Evolutionary conservation across 2,797 vertebrate genomes (phyloP), one percentile per base, ranked within the genome.

Genomic region (Sebastes miniatus): DNA sequence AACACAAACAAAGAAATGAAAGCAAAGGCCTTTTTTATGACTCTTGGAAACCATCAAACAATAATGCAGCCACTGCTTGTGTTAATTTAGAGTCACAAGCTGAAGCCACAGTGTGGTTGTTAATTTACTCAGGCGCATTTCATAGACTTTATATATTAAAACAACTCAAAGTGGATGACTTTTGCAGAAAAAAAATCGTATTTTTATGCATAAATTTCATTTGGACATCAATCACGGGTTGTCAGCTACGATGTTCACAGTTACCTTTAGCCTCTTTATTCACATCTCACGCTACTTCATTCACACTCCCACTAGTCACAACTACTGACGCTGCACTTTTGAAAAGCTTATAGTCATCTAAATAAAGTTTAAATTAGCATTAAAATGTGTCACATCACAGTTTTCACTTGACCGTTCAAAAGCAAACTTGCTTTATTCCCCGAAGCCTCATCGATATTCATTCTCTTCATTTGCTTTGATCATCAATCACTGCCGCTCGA

Each of bases 401-500:
- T 70, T 72, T 69, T 65, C 20, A 47, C 16, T 59, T 72, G 5
- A 31, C 27, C 31, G 10, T 27, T 29, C 59, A 52, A 58, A 47
- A 63, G 20, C 1, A 11, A 16, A 68, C 39, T 59, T 34, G 69
- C 52, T 83, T 75, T 77, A 22, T 62, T 69, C 31, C 29, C 4
- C 78, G 5, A 73, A 66, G 77, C 61, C 65, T 77, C 43, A 61
- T 83, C 7, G 11, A 87, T 31, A 78, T 83, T 85, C 58, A 80
- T 62, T 77, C 34, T 62, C 63, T n/a, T 61, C 66, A 34, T 64
- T 83, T 25, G 0, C 54, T 83, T 54, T 73, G 69, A 73, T 66
- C 36, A 90, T 83, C 80, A 77, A 68, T 88, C 77, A 82, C 78
- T 61, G 67, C 31, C n/a, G 32, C 73, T 65, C 63, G 66, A 76